Base-by-base conservation (phyloP, 2,888 invertebrate genomes). In the Cataglyphis altisquamis region DNA sequence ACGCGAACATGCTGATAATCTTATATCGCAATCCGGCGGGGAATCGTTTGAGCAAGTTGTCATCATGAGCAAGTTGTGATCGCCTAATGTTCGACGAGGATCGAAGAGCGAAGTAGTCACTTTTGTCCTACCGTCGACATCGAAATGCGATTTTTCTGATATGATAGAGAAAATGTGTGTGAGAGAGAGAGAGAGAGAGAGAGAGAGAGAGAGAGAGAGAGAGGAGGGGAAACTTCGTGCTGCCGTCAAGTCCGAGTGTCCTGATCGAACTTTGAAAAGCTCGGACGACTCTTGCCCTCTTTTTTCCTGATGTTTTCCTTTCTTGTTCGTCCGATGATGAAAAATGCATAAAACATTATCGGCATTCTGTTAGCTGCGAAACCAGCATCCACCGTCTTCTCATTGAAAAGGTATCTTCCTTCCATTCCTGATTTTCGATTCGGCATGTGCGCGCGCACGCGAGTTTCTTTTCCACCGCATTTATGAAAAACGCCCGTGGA, bases 341-440 rank as follows among this genome's bases (percentile, higher is more conserved):
- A 88, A 78, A 74, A 87, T 89, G 89, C 86, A 88, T 88, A 90
- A 90, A 90, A 89, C 86, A 90, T 89, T 89, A 90, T 87, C 84
- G 87, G 63, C 84, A 81, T 85, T 90, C 90, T 70, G 88, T 86
- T 83, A 84, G 82, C 84, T 74, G 62, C 78, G 64, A 77, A 39
- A 68, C 63, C 64, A 74, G 77, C 62, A 82, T 82, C 78, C 74
- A 52, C 48, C 81, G 60, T 70, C 60, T 45, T 74, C 21, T 82
- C 75, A 90, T 90, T 90, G 88, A 85, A 90, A 88, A 85, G 32
- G 83, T 87, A 84, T 88, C 85, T 84, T 82, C 72, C 25, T 60
- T 29, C 62, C 48, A 32, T 36, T 67, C 73, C 9, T 67, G 18
- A 84, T 72, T 67, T 78, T 67, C 9, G 32, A 32, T 64, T 60